Conservation (phyloP, 2,113 vertebrate genomes). For the Lonchura striata region DNA sequence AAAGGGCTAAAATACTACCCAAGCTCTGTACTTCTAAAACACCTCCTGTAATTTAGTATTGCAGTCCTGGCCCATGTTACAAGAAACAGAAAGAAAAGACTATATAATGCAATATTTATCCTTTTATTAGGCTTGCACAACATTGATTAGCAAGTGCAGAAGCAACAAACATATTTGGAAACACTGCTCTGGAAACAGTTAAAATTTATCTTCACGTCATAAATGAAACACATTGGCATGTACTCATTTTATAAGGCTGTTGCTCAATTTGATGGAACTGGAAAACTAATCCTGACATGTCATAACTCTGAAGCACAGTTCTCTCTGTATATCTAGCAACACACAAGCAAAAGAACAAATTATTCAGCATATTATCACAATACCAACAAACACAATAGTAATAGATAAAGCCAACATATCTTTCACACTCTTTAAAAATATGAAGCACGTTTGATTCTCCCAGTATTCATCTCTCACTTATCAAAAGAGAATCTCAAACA, state of each 20-base stretch:
- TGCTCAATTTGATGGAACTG: constrained; percentile 11
- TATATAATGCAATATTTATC: not conserved
- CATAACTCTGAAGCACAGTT: not conserved
- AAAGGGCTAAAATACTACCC: not conserved
- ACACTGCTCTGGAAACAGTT: not conserved
- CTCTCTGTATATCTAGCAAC: not conserved
- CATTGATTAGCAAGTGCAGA: not conserved
- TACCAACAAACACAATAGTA: not conserved
- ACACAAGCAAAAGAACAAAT: not conserved
- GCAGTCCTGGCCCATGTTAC: not conserved
- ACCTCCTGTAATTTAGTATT: not conserved
- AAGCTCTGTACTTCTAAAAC: not conserved
- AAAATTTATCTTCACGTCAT: constrained; percentile 20
- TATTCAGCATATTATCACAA: not conserved
- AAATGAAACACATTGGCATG: not conserved
- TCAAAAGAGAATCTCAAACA: not conserved
- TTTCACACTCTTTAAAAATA: not conserved
- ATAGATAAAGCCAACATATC: not conserved
- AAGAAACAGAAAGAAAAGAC: not conserved
- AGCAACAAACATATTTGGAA: not conserved
- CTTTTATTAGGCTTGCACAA: not conserved
- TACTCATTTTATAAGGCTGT: not conserved
- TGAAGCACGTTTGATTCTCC: not conserved
- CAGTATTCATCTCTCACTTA: not conserved
- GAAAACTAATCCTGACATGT: not conserved